phyloP scores from a whole-genome alignment of 2,113 vertebrate genomes.

The Barbus barbus region DNA sequence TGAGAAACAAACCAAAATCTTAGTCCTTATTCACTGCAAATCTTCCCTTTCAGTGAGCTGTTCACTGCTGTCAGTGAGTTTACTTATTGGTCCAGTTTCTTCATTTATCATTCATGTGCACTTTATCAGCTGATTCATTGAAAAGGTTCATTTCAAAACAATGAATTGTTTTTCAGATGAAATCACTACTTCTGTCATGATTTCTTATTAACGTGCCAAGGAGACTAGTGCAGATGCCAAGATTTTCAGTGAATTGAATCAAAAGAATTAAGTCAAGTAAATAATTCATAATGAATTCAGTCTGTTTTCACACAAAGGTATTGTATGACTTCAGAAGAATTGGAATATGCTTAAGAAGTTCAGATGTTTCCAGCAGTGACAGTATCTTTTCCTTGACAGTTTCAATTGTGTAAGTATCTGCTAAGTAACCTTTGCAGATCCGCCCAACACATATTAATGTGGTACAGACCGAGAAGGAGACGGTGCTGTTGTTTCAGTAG shows the following conservation, averaged over 20 bases:
- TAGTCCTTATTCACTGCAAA: neutral
- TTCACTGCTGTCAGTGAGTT: neutral
- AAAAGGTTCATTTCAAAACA: neutral
- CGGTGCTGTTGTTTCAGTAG: constrained; percentile 9
- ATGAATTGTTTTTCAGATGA: neutral
- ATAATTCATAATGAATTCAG: neutral
- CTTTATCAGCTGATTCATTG: neutral
- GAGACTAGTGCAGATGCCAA: neutral
- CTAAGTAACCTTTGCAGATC: neutral
- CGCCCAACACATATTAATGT: neutral
- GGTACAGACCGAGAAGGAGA: neutral
- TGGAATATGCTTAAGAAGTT: neutral
- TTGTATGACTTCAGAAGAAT: neutral
- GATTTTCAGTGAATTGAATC: neutral
- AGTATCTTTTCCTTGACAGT: neutral
- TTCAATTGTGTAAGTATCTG: neutral
- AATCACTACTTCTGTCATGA: neutral
- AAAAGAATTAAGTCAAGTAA: neutral
- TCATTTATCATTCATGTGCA: neutral
- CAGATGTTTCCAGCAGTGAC: neutral
- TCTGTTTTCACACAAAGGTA: neutral
- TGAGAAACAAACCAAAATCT: neutral
- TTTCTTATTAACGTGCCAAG: neutral
- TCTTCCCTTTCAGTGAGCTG: neutral
- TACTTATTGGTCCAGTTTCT: neutral